These are phyloP conservation scores for Dryocosmus kuriphilus DNA, from an alignment of 2,888 invertebrate genomes.

Conservation along the genomic window DNA sequence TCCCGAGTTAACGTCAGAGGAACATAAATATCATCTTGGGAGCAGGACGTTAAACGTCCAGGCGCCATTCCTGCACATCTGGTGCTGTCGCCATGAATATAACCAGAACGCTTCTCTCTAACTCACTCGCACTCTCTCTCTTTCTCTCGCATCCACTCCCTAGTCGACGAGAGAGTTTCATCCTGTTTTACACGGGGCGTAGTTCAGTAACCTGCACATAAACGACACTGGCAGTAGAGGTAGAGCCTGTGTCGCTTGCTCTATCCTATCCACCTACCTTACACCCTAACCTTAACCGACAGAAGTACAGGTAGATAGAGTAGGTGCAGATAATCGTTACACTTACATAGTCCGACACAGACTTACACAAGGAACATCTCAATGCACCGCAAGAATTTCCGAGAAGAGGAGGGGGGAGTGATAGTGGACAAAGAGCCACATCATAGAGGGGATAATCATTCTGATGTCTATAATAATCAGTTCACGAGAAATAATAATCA, in stretches of 20 bases:
- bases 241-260: conserved; percentile 50
- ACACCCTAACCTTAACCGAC: conserved; percentile 35
- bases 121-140: conserved; percentile 36
- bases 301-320: conserved; percentile 50
- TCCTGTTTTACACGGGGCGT: conserved; percentile 57
- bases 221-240: conserved; percentile 47
- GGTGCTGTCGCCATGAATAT: conserved; percentile 69
- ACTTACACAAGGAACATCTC: conserved; percentile 20
- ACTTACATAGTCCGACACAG: conserved; percentile 50
- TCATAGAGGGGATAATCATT: background rate
- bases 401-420: background rate
- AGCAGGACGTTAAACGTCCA: conserved; percentile 71
- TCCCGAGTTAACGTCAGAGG: conserved; percentile 69
- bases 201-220: conserved; percentile 55
- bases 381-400: background rate
- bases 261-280: conserved; percentile 21
- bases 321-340: conserved; percentile 54
- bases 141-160: conserved; percentile 46
- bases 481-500: background rate
- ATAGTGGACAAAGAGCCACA: background rate
- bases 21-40: conserved; percentile 72
- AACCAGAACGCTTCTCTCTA: conserved; percentile 55
- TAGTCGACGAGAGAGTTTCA: conserved; percentile 53
- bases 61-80: conserved; percentile 65
- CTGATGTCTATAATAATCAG: background rate